Conservation (phyloP, 2,113 vertebrate genomes). For the Alces alces region DNA sequence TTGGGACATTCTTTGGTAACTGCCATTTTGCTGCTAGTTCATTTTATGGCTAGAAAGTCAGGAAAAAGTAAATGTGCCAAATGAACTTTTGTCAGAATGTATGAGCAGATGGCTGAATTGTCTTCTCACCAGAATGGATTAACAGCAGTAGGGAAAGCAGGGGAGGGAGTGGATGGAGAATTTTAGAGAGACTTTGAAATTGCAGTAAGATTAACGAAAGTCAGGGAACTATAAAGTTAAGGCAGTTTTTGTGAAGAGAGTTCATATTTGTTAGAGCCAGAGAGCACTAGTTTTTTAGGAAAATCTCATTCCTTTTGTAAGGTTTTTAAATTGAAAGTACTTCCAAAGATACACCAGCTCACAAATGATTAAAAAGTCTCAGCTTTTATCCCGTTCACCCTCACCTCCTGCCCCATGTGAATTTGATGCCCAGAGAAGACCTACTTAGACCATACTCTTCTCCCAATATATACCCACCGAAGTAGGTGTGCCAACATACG, state of each 20-base stretch:
- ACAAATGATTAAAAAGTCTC: background rate
- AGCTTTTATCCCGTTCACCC: background rate
- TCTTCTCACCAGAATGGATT: conserved; percentile 8
- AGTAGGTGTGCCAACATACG: background rate
- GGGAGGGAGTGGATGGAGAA: background rate
- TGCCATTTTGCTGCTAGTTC: conserved; percentile 52
- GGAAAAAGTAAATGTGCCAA: conserved; percentile 63
- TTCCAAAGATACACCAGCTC: conserved; percentile 41
- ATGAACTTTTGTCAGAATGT: conserved; percentile 57
- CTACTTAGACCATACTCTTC: background rate
- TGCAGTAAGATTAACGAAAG: conserved; percentile 19
- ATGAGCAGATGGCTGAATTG: conserved; percentile 53
- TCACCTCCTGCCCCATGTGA: background rate
- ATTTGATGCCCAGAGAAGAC: background rate
- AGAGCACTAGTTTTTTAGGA: conserved; percentile 4
- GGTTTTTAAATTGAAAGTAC: conserved; percentile 31
- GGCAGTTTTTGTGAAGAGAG: conserved; percentile 3
- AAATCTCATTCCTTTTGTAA: conserved; percentile 14
- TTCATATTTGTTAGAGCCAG: background rate
- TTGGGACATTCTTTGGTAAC: conserved; percentile 14
- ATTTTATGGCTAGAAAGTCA: conserved; percentile 49
- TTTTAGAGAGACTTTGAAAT: conserved; percentile 19
- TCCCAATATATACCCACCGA: background rate
- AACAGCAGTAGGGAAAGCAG: conserved; percentile 22
- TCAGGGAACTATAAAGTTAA: conserved; percentile 33